Evolutionary conservation across 2,888 invertebrate genomes (phyloP).

Genomic region (Erpobdella octoculata): DNA sequence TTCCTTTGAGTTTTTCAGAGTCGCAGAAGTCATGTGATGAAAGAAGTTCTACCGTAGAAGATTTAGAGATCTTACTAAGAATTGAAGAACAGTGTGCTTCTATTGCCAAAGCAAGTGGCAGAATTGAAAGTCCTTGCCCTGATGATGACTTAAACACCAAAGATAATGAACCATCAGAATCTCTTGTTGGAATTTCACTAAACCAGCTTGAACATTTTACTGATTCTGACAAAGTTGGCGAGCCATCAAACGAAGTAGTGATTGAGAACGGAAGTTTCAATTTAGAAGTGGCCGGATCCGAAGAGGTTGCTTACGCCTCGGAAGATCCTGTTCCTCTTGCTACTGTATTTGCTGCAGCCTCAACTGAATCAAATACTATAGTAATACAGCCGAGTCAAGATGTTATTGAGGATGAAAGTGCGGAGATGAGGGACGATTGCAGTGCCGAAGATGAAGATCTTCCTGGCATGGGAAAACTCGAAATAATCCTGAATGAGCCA

Average conservation of each 20-base stretch:
- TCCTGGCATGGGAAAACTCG: slow-evolving; percentile 17
- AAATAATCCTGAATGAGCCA: background rate
- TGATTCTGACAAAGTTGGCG: too few species aligned
- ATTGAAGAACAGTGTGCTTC: slow-evolving; percentile 56
- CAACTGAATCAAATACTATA: background rate
- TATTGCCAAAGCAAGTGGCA: slow-evolving; percentile 42
- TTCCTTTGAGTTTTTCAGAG: too few species aligned
- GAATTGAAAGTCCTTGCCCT: too few species aligned
- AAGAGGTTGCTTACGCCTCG: background rate
- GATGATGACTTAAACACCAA: too few species aligned
- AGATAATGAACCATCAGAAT: too few species aligned
- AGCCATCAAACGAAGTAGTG: background rate
- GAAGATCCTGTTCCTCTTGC: slow-evolving; percentile 9
- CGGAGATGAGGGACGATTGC: background rate
- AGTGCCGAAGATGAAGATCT: slow-evolving; percentile 2
- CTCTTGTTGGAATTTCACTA: too few species aligned
- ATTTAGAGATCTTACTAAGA: slow-evolving; percentile 52
- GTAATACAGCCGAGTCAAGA: background rate
- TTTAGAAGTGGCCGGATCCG: background rate
- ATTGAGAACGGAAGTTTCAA: slow-evolving; percentile 1
- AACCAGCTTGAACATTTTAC: too few species aligned
- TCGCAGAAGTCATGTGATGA: too few species aligned
- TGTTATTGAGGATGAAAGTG: background rate
- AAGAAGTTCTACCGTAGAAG: slow-evolving; percentile 1
- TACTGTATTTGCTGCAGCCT: background rate